phyloP scores from a whole-genome alignment of 1,140 invertebrate genomes.

The Drosophila quadrilineata region DNA sequence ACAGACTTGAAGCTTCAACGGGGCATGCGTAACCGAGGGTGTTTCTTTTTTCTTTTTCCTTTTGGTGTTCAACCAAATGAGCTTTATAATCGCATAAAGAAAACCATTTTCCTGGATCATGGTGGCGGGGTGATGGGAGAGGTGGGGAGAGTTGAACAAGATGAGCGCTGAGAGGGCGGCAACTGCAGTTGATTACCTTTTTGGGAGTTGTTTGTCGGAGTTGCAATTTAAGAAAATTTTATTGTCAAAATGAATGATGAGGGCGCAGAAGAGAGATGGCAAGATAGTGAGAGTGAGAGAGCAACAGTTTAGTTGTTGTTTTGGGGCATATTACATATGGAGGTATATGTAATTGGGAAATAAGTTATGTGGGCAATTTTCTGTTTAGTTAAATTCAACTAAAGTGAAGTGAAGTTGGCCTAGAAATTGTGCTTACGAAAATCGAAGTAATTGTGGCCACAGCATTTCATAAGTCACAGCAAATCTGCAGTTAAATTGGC shows the following conservation, averaged over 20 bases:
- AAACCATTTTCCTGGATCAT: too few species aligned
- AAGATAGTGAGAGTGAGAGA: slow-evolving; percentile 33
- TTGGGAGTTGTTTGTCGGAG: slow-evolving; percentile 27
- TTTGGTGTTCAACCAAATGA: slow-evolving; percentile 40
- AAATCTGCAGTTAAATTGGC: slow-evolving; percentile 54
- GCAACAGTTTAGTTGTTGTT: too few species aligned
- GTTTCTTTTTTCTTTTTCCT: too few species aligned
- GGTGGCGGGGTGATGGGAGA: too few species aligned
- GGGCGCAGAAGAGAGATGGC: too few species aligned
- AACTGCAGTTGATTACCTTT: slow-evolving; percentile 24
- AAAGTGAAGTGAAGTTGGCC: slow-evolving; percentile 32
- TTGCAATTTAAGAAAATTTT: slow-evolving; percentile 61
- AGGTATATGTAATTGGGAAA: slow-evolving; percentile 13
- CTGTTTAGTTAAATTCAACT: slow-evolving; percentile 10
- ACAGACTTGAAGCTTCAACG: slow-evolving; percentile 20
- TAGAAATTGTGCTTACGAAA: slow-evolving; percentile 50
- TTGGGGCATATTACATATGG: too few species aligned
- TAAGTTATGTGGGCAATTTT: slow-evolving; percentile 20
- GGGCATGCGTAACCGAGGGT: slow-evolving; percentile 64
- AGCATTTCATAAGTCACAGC: slow-evolving; percentile 45
- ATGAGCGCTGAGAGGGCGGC: too few species aligned
- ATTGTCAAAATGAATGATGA: slow-evolving; percentile 55
- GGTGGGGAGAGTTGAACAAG: too few species aligned
- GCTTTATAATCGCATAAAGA: too few species aligned
- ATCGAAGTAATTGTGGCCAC: slow-evolving; percentile 1